phyloP scores from a whole-genome alignment of 2,113 vertebrate species.

The Corythoichthys intestinalis region DNA sequence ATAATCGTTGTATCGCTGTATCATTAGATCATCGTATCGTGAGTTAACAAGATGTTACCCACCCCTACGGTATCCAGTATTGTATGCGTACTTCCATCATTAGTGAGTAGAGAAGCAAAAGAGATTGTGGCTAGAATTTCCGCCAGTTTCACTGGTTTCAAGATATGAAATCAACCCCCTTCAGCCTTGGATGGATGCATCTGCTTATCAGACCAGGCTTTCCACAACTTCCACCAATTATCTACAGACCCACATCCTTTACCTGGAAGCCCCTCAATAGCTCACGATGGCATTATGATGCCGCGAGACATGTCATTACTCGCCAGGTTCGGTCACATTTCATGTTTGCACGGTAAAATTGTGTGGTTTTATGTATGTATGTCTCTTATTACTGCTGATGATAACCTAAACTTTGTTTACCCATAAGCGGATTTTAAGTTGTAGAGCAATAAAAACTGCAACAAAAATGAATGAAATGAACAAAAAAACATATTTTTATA shows the following conservation, averaged over 20 bases:
- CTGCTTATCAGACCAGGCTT: slow-evolving; percentile 2
- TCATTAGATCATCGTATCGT: no score
- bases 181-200: neutral
- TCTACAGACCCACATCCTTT: slow-evolving; percentile 6
- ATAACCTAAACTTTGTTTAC: neutral
- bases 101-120: neutral
- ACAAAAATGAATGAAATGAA: no score
- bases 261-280: neutral
- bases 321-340: neutral
- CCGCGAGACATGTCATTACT: neutral
- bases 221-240: neutral
- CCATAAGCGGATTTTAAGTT: no score
- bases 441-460: no score
- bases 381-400: neutral
- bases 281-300: neutral
- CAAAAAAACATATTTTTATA: no score
- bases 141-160: neutral
- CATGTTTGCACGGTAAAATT: neutral
- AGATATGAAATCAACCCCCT: neutral
- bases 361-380: neutral
- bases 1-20: no score
- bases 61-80: no score
- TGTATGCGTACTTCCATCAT: neutral
- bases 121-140: neutral
- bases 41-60: no score